Conservation (phyloP, 2,888 invertebrate genomes). For the Parascotia fuliginaria region DNA sequence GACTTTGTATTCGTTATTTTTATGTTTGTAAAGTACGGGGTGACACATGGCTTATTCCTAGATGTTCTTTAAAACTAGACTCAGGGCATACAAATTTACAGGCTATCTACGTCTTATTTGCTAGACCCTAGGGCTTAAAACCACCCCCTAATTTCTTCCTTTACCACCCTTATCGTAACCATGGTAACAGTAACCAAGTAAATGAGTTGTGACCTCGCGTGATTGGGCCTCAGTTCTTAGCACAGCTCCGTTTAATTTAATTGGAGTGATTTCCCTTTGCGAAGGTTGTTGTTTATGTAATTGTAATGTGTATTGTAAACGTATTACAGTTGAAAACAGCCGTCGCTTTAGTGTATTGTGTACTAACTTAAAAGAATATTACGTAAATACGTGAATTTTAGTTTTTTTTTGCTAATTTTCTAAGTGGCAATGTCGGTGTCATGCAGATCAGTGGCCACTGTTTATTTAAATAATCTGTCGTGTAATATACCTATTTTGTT, state of each 20-base stretch:
- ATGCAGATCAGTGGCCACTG: conserved; percentile 10
- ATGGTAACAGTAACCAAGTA: conserved; percentile 50
- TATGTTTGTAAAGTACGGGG: no score
- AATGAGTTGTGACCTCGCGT: conserved; percentile 41
- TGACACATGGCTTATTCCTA: no score
- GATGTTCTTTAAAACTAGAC: no score
- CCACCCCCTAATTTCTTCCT: conserved; percentile 15
- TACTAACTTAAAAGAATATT: not conserved
- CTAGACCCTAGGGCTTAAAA: conserved; percentile 14
- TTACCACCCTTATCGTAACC: conserved; percentile 31
- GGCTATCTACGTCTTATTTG: conserved; percentile 15
- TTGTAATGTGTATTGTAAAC: conserved; percentile 7
- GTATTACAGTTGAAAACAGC: not conserved
- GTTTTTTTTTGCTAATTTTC: no score
- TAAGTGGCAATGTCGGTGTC: conserved; percentile 5
- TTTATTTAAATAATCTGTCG: conserved; percentile 10
- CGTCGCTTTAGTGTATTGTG: not conserved
- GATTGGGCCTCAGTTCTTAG: conserved; percentile 25
- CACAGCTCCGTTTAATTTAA: conserved; percentile 24
- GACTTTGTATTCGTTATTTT: no score
- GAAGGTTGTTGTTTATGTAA: conserved; percentile 31
- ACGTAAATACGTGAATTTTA: not conserved
- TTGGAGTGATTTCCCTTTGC: conserved; percentile 24
- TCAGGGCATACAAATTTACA: no score
- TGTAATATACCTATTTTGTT: conserved; percentile 14